These are phyloP conservation scores for Pelosia muscerda DNA, from an alignment of 2,888 invertebrate genomes.

Conservation along the genomic window DNA sequence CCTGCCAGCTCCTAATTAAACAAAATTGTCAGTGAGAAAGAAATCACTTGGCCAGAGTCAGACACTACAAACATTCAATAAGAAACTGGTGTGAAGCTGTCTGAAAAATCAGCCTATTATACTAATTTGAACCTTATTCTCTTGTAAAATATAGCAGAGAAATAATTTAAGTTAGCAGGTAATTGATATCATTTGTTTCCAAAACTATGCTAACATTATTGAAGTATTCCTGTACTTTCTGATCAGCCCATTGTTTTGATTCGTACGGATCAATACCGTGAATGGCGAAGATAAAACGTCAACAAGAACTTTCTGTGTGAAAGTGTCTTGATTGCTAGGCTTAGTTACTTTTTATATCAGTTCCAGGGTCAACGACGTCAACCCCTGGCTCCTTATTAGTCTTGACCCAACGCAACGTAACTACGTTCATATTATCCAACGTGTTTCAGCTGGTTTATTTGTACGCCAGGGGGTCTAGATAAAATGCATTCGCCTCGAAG, in stretches of 20 bases:
- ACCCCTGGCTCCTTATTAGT: background rate
- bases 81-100: background rate
- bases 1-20: constrained; percentile 8
- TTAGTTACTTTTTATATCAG: constrained; percentile 1
- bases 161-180: no score
- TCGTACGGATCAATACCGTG: background rate
- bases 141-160: no score
- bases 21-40: background rate
- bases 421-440: no score
- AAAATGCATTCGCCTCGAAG: no score
- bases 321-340: background rate
- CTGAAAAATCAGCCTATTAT: no score
- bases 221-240: no score
- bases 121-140: no score
- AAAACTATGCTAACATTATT: background rate
- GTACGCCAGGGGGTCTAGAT: no score
- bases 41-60: background rate
- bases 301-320: background rate
- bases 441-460: no score
- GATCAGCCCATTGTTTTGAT: background rate
- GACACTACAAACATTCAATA: background rate
- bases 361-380: no score
- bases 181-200: no score
- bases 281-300: background rate
- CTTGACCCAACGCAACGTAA: no score